These are phyloP conservation scores for Tachuris rubrigastra DNA, from an alignment of 2,113 vertebrate genomes.

Conservation along the genomic window DNA sequence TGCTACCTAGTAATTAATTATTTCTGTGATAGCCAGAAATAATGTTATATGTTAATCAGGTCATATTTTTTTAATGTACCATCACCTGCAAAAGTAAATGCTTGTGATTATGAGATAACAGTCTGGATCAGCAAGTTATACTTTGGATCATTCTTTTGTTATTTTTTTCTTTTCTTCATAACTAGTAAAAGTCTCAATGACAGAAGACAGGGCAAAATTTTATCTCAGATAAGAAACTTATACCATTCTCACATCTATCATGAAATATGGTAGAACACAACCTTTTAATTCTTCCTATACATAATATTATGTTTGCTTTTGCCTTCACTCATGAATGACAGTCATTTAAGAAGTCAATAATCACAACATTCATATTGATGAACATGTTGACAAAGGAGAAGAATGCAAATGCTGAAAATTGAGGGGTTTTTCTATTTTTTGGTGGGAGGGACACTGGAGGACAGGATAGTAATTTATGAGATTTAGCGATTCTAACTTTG, in stretches of 20 bases:
- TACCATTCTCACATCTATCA: background rate
- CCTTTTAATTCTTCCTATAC: background rate
- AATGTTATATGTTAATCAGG: background rate
- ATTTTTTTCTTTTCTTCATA: background rate
- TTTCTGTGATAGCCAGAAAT: background rate
- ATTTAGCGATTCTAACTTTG: background rate
- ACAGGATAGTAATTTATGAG: background rate
- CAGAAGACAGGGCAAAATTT: background rate
- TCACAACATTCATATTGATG: background rate
- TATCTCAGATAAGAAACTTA: background rate
- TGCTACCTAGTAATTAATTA: background rate
- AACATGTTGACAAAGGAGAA: background rate
- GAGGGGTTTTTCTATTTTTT: background rate
- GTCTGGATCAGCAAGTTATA: background rate
- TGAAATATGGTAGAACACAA: background rate
- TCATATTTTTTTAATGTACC: background rate
- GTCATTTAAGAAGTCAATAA: background rate
- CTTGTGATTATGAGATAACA: background rate
- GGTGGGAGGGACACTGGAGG: background rate
- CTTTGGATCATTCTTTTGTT: background rate
- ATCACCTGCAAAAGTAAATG: background rate
- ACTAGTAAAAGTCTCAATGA: background rate
- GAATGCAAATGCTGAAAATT: background rate
- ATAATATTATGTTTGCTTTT: background rate
- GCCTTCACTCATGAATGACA: background rate